Percentiles rank a stretch among this genome's conserved stretches.
Conservation (phyloP, 2,797 vertebrate genomes). For the Anguilla obscura region DNA sequence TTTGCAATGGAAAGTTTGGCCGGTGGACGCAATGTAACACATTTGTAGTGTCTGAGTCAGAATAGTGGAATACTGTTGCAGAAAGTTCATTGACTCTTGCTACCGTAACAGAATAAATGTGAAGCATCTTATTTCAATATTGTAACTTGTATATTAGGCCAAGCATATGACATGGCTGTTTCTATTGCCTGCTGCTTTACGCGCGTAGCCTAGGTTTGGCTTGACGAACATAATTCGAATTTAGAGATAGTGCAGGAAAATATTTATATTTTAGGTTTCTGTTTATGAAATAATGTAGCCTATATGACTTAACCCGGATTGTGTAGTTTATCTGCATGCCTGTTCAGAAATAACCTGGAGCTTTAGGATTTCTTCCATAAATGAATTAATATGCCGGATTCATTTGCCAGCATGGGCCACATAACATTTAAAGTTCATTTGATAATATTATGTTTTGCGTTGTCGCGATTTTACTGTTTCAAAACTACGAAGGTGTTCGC, state of each 20-base stretch:
- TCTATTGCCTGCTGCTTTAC: neutral
- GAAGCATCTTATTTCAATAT: conserved; percentile 1
- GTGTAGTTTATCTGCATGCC: neutral
- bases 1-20: neutral
- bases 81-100: neutral
- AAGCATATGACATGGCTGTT: neutral
- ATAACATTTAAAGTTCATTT: neutral
- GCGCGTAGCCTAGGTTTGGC: neutral
- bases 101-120: neutral
- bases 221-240: neutral
- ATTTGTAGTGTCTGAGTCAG: neutral
- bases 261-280: neutral
- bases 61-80: neutral
- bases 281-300: neutral
- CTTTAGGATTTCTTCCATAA: neutral
- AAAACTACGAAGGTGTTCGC: neutral
- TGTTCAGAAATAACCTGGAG: neutral
- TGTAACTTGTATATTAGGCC: neutral
- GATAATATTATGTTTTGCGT: neutral
- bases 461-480: neutral
- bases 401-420: neutral
- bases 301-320: neutral
- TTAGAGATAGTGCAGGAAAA: neutral
- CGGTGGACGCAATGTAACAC: neutral
- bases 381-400: neutral